Base-by-base conservation (phyloP, 2,797 vertebrate genomes). In the Luscinia megarhynchos region DNA sequence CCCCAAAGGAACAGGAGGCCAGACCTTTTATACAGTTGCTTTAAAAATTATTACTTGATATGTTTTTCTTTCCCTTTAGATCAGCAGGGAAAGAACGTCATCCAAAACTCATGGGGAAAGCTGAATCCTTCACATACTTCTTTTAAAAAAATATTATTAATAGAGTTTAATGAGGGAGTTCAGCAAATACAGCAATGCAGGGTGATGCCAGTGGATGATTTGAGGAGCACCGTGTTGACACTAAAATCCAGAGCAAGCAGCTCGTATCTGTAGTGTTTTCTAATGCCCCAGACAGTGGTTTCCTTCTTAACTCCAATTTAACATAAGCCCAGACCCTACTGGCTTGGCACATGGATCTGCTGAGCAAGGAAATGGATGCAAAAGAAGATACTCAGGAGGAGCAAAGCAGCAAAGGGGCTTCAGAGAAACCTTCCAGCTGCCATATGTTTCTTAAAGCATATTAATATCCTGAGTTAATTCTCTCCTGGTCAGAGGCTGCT, bases 31-130 rank as follows among this genome's bases (percentile, higher is more conserved):
- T 64, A 55, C 41, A 64, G 78, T 66, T 96, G 61, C 58, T 93
- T 84, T 63, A 81, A 66, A 89, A 91, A 86, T 66, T 67, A 86
- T 76, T 89, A 81, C 79, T 75, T 26, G 11, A 75, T 64, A 77
- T 94, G 68, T 94, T 93, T 97, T 95, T 80, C 84, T 94, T 94
- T 89, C 58, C 46, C 54, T 87, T 81, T 77, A 90, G 67, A 78
- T 87, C 89, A 92, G 68, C 69, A 87, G 76, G 64, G 89, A 87
- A 94, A 80, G 87, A 94, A 93, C 69, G 89, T 92, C 21, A 87
- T 7, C 78, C 24, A 57, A 83, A 67, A 77, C 72, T 87, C 92
- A 82, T n/a, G 64, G 78, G 94, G 58, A 41, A 84, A 85, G 62
- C 45, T 11, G 64, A 87, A 83, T 82, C 78, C 38, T 76, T 89